phyloP scores from a whole-genome alignment of 2,797 vertebrate species.

The Hypotaenidia okinawae region DNA sequence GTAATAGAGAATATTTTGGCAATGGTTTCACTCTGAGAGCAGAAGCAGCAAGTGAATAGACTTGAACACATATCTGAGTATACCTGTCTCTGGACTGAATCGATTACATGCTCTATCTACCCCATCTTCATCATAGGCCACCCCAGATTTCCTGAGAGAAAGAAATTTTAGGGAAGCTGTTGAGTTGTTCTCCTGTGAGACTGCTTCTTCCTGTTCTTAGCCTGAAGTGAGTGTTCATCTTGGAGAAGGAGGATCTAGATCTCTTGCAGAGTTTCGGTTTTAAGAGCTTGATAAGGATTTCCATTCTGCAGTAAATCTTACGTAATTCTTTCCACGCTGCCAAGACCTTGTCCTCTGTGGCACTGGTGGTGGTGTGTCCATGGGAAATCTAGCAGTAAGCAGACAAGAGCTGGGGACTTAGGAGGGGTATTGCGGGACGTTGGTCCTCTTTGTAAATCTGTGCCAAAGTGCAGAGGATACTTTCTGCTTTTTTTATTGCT shows the following conservation, averaged over 20 bases:
- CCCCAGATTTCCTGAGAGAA: neutral
- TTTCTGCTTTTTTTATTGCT: neutral
- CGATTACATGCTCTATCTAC: rapidly evolving
- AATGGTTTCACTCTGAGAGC: neutral
- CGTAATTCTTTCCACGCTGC: neutral
- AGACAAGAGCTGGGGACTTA: neutral
- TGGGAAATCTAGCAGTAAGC: neutral
- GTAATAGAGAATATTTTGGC: neutral
- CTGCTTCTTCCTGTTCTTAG: neutral
- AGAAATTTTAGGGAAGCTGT: neutral
- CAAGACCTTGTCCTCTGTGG: neutral
- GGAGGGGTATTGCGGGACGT: neutral
- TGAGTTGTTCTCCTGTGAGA: neutral
- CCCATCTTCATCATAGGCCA: neutral
- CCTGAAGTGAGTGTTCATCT: neutral
- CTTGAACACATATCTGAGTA: neutral
- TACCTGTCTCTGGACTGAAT: neutral
- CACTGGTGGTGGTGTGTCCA: neutral
- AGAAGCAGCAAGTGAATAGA: neutral
- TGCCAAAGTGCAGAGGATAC: neutral
- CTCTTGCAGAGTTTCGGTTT: neutral
- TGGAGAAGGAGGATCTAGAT: neutral
- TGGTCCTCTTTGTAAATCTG: neutral
- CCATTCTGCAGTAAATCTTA: neutral
- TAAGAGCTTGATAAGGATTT: neutral